Evolutionary conservation across 2,113 vertebrate genomes (phyloP).

Genomic region (Rostratula benghalensis): DNA sequence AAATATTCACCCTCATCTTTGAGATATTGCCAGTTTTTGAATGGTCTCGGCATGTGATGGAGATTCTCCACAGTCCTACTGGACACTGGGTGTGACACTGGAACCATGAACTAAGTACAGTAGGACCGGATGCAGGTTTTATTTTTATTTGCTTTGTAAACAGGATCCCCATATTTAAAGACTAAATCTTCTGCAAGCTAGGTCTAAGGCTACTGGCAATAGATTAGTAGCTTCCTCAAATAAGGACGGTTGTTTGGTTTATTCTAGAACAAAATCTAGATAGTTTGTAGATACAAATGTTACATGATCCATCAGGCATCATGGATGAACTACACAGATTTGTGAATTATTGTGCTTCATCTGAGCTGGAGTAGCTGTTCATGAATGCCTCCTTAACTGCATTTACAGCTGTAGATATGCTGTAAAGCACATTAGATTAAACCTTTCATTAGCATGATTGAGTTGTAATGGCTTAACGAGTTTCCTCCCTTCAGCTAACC

Average conservation of each 20-base stretch:
- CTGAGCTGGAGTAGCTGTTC: neutral
- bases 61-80: neutral
- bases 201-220: neutral
- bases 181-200: neutral
- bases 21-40: neutral
- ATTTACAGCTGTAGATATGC: neutral
- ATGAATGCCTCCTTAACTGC: neutral
- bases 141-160: neutral
- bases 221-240: neutral
- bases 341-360: neutral
- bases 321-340: neutral
- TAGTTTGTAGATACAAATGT: neutral
- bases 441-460: constrained; percentile 36
- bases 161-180: neutral
- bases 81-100: neutral
- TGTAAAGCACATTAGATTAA: constrained; percentile 14
- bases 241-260: neutral
- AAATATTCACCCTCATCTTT: neutral
- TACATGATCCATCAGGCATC: neutral
- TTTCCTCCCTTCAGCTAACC: constrained; percentile 44
- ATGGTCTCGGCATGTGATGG: neutral
- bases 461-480: constrained; percentile 40
- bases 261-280: neutral
- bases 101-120: neutral
- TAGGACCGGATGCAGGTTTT: neutral